Conservation (phyloP, 1,140 invertebrate species). For the Branchinecta lynchi region DNA sequence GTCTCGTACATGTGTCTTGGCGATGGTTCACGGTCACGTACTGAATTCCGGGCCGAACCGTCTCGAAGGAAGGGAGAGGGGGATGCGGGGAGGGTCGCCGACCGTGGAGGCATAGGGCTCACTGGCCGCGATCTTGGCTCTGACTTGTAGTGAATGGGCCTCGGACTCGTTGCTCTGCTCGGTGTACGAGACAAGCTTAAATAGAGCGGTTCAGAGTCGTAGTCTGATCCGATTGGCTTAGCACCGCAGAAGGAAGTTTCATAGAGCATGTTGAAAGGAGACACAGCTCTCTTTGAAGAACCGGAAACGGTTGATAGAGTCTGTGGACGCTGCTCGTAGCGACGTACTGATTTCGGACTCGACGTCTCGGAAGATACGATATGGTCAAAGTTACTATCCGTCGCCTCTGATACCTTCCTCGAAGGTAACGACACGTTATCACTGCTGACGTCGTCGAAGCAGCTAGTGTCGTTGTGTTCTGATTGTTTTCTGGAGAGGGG, state of each 20-base stretch:
- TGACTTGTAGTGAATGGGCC: slow-evolving; percentile 12
- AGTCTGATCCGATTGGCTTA: neutral
- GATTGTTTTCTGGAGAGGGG: neutral
- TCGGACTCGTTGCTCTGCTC: slow-evolving; percentile 8
- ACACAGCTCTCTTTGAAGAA: slow-evolving; percentile 12
- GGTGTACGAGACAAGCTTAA: neutral
- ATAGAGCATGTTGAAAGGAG: slow-evolving; percentile 16
- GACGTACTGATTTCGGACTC: neutral
- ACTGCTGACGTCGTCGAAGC: neutral
- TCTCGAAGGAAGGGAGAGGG: neutral
- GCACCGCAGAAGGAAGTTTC: slow-evolving; percentile 16
- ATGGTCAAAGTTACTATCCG: neutral
- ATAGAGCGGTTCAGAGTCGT: neutral
- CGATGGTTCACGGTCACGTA: neutral
- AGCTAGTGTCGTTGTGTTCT: slow-evolving; percentile 8
- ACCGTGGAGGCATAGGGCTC: slow-evolving; percentile 12
- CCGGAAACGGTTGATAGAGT: neutral
- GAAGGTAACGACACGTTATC: neutral
- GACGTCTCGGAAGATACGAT: neutral
- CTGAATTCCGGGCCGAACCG: neutral
- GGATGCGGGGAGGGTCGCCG: neutral
- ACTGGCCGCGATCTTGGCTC: slow-evolving; percentile 16
- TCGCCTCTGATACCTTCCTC: neutral
- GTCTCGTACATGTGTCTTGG: neutral
- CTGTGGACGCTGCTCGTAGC: neutral